A percentile compares a stretch with the other conserved stretches of the same genome.
These are phyloP conservation scores for Stylophora pistillata DNA, from an alignment of 64 coral and sea anemone genomes.

Conservation along the genomic window DNA sequence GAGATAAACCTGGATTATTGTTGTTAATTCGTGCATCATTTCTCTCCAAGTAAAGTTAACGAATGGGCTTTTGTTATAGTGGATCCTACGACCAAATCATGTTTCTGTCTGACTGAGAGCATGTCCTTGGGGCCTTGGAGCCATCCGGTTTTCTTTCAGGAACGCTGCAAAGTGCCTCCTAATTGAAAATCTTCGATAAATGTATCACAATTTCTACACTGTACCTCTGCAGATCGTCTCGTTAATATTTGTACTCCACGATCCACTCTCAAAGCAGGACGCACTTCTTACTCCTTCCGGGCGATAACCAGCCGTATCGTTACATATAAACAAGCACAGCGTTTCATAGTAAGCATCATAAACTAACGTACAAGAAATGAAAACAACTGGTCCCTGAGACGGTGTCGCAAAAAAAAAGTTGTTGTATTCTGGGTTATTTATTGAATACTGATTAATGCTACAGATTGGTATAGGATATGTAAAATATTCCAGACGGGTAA, in stretches of 20 bases:
- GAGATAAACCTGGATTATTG: too few relatives aligned
- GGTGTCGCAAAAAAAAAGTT: neutral
- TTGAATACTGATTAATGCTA: too few relatives aligned
- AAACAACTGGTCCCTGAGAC: neutral
- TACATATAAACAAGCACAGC: constrained; percentile 53
- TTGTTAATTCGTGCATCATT: too few relatives aligned
- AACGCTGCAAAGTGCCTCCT: neutral
- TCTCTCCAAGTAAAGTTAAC: neutral
- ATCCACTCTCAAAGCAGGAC: constrained; percentile 30
- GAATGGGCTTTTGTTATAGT: too few relatives aligned
- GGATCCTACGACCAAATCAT: too few relatives aligned
- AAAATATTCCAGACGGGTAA: too few relatives aligned
- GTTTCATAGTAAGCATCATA: constrained; percentile 37
- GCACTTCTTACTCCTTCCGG: constrained; percentile 5
- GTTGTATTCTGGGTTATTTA: too few relatives aligned
- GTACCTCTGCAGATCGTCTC: constrained; percentile 29
- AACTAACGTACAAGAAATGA: neutral
- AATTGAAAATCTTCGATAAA: neutral
- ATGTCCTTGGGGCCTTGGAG: neutral
- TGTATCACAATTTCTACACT: too few relatives aligned
- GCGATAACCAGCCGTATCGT: constrained; percentile 14
- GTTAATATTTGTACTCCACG: constrained; percentile 33
- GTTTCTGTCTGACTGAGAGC: too few relatives aligned
- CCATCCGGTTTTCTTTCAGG: too few relatives aligned
- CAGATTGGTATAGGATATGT: too few relatives aligned